phyloP scores from a whole-genome alignment of 2,888 invertebrate genomes.

The Troides oblongomaculatus region DNA sequence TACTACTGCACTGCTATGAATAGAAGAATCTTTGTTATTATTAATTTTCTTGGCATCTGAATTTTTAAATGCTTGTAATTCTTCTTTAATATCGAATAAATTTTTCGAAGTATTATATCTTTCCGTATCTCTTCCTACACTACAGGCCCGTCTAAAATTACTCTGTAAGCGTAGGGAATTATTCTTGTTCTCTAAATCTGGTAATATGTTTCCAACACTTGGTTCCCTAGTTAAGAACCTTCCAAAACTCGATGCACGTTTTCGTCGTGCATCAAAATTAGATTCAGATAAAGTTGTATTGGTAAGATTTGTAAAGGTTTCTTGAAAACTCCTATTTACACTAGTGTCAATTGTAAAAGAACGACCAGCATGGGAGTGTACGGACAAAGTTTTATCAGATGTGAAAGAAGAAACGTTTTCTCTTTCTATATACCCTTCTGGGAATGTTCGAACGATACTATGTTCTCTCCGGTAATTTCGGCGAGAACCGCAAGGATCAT shows the following conservation, averaged over 20 bases:
- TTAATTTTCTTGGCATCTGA: conserved; percentile 32
- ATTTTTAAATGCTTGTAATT: conserved; percentile 54
- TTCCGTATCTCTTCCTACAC: conserved; percentile 56
- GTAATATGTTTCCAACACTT: conserved; percentile 24
- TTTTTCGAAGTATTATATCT: conserved; percentile 41
- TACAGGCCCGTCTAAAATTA: conserved; percentile 55
- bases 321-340: conserved; percentile 61
- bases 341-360: conserved; percentile 68
- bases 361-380: conserved; percentile 49
- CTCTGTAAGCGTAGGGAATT: conserved; percentile 32
- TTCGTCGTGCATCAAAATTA: conserved; percentile 52
- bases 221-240: conserved; percentile 43
- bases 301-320: conserved; percentile 38
- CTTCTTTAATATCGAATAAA: conserved; percentile 64
- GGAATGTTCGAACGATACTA: conserved; percentile 41
- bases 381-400: conserved; percentile 44
- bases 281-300: conserved; percentile 9
- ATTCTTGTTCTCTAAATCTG: conserved; percentile 25
- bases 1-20: conserved; percentile 20
- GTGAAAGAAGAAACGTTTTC: conserved; percentile 15
- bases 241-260: conserved; percentile 67
- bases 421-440: conserved; percentile 34
- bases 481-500: conserved; percentile 35
- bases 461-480: conserved; percentile 43
- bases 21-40: conserved; percentile 2